Evolutionary conservation across 2,797 vertebrate species (phyloP), one percentile per base, ranked within the genome.

Genomic region (Amazona finschi): DNA sequence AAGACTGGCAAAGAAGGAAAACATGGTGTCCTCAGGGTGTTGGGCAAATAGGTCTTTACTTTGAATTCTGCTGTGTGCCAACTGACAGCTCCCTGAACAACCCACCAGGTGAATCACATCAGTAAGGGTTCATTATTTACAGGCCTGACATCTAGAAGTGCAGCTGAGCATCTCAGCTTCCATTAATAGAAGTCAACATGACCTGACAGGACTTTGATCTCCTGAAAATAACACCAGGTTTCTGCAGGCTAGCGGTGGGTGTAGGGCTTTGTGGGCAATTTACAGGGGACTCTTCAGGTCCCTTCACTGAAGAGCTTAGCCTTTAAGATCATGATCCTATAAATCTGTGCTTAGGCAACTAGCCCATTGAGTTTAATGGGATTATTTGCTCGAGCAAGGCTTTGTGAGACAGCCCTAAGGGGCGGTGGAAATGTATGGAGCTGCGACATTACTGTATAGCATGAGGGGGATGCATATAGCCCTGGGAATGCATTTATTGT

Each of bases 241-340:
- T 90, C 57, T 24, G 38, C 53, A 38, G 86, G 75, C 75, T 67
- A 41, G 53, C 0, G 0, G 60, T 72, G 89, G 73, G 50, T 64
- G 60, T 53, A 85, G 57, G 78, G 83, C 85, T 94, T 85, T 87
- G 67, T 2, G 31, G 71, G 27, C 91, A 91, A 60, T 87, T 93
- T 96, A 18, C 38, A 31, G 71, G 89, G 76, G 52, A 67, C 67
- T 93, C 77, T 72, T 94, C 24, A 16, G 64, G 95, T 85, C 47
- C 85, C 94, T 87, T 85, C 36, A 20, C 85, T 62, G 71, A 69
- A 85, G 71, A 94, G 87, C 95, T 97, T 94, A 95, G 94, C 74
- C 41, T 82, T 91, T 95, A 96, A 96, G 93, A 96, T 83, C 78
- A 49, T 96, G 94, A 96, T 96, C 91, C 89, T 60, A 15, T 87